These are phyloP conservation scores for Phyllotreta cruciferae DNA, from an alignment of 2,888 invertebrate species.

Conservation along the genomic window DNA sequence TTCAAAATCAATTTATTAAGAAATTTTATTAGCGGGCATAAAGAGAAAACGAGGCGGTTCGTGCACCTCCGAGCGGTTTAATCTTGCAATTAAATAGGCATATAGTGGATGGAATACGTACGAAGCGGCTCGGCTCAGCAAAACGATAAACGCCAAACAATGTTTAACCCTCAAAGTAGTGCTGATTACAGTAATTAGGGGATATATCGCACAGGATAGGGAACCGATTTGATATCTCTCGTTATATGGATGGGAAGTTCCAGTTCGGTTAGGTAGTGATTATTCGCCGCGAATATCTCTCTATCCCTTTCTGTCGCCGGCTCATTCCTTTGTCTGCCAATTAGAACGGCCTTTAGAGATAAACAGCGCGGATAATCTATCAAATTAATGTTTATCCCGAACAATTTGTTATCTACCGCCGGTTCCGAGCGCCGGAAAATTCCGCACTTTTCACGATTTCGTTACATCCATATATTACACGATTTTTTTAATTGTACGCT, in stretches of 20 bases:
- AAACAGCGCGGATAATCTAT: constrained; percentile 60
- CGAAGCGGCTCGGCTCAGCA: neutral
- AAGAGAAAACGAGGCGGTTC: neutral
- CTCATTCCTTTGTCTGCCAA: constrained; percentile 54
- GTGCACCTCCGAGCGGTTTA: constrained; percentile 15
- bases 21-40: no score
- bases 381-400: constrained; percentile 56
- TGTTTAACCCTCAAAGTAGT: constrained; percentile 48
- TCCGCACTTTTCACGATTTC: constrained; percentile 5
- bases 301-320: constrained; percentile 44
- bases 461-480: neutral
- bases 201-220: constrained; percentile 47
- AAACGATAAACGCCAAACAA: constrained; percentile 25
- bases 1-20: neutral
- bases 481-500: constrained; percentile 8
- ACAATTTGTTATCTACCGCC: constrained; percentile 47
- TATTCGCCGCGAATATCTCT: constrained; percentile 22
- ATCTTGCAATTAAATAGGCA: constrained; percentile 42
- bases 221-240: constrained; percentile 34
- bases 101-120: constrained; percentile 10
- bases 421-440: neutral
- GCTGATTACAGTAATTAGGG: constrained; percentile 52
- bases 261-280: constrained; percentile 24
- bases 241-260: constrained; percentile 34
- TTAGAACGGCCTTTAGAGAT: constrained; percentile 56